Evolutionary conservation across 2,113 vertebrate species (phyloP).

Genomic region (Peromyscus maniculatus): DNA sequence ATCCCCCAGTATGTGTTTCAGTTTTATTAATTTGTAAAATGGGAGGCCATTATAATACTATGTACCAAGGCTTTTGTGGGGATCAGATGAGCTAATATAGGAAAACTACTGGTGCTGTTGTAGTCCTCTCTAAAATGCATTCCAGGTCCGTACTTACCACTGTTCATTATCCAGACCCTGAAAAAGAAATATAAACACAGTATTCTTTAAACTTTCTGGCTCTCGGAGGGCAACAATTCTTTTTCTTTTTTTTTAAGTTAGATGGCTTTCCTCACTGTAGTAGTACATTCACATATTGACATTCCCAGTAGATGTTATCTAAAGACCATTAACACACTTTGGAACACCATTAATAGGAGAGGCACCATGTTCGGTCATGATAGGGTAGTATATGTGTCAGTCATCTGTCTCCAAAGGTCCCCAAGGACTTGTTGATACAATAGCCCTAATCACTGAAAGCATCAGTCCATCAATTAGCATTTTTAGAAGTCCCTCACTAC

Average conservation of each 20-base stretch:
- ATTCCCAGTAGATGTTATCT: slow-evolving; percentile 68
- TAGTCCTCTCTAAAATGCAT: slow-evolving; percentile 14
- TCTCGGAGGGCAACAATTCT: slow-evolving; percentile 64
- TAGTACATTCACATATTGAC: slow-evolving; percentile 63
- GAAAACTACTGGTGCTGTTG: background rate
- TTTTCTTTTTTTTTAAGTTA: background rate
- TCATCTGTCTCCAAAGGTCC: slow-evolving; percentile 72
- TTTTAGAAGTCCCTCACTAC: slow-evolving; percentile 78
- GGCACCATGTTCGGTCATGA: slow-evolving; percentile 20
- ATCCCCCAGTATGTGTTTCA: background rate
- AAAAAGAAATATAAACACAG: slow-evolving; percentile 43
- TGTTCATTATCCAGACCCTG: slow-evolving; percentile 31
- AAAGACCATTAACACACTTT: slow-evolving; percentile 40
- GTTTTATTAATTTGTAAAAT: slow-evolving; percentile 55
- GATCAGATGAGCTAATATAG: slow-evolving; percentile 39
- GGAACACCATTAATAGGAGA: slow-evolving; percentile 51
- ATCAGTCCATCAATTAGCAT: slow-evolving; percentile 80
- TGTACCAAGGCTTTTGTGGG: background rate
- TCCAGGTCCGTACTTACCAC: slow-evolving; percentile 17
- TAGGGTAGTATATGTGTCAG: slow-evolving; percentile 67
- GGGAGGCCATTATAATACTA: background rate
- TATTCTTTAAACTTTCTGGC: slow-evolving; percentile 45
- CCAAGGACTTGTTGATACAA: slow-evolving; percentile 82
- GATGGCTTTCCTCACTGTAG: background rate
- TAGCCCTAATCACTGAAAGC: slow-evolving; percentile 79